Evolutionary conservation across 2,888 invertebrate species (phyloP).

Genomic region (Leistus spinibarbis): DNA sequence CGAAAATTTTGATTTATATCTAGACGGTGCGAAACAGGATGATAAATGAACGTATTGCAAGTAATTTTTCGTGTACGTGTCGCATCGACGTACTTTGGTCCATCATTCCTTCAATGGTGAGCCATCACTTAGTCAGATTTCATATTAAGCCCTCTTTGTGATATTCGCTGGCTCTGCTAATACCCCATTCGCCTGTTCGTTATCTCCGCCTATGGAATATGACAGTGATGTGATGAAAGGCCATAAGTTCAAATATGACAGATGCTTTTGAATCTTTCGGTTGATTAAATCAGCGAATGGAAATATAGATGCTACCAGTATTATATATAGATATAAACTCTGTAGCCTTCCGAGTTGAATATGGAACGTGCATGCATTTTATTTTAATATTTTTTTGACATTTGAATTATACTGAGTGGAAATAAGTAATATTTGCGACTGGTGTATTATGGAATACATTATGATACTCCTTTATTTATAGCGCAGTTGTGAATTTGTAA

Average conservation of each 20-base stretch:
- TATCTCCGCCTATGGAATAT: too few species aligned
- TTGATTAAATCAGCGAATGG: neutral
- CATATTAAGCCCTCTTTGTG: neutral
- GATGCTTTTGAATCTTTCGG: neutral
- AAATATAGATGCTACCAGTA: neutral
- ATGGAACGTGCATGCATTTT: too few species aligned
- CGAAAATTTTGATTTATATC: constrained; percentile 22
- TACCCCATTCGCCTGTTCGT: neutral
- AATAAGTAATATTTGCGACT: too few species aligned
- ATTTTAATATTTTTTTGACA: too few species aligned
- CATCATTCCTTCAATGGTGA: neutral
- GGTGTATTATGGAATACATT: too few species aligned
- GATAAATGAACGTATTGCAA: constrained; percentile 31
- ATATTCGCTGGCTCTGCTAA: neutral
- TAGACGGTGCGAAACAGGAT: neutral
- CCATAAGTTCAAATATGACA: neutral
- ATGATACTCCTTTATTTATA: too few species aligned
- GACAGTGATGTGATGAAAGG: too few species aligned
- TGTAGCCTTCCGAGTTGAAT: too few species aligned
- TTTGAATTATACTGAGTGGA: too few species aligned
- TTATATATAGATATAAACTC: neutral
- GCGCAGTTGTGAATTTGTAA: too few species aligned
- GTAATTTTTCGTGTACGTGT: constrained; percentile 26
- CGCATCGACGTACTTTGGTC: neutral
- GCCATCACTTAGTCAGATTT: neutral